Conservation (phyloP, 2,888 invertebrate genomes). For the Phytoseiulus persimilis region DNA sequence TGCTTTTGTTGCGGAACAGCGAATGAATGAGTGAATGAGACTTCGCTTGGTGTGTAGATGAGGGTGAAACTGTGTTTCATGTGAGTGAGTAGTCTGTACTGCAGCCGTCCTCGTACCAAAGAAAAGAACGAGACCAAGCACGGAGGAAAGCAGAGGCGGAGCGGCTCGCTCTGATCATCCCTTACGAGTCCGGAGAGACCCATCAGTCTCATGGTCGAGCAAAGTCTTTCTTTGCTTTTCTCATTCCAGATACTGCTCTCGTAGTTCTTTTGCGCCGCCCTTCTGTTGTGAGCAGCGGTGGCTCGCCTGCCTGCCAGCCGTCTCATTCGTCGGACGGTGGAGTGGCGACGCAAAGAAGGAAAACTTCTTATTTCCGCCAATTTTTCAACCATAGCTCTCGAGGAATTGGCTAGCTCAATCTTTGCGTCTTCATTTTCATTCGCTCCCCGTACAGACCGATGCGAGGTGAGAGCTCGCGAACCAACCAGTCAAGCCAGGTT, state of each 20-base stretch:
- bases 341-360: neutral
- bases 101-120: neutral
- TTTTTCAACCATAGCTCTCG: neutral
- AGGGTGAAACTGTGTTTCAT: neutral
- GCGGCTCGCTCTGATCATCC: conserved; percentile 27
- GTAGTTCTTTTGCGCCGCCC: conserved; percentile 5
- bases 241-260: conserved; percentile 5
- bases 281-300: neutral
- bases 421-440: neutral
- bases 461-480: neutral
- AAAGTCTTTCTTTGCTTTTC: conserved; percentile 5
- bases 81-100: neutral
- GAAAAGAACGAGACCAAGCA: neutral
- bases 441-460: neutral
- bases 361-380: neutral
- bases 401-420: neutral
- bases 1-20: conserved; percentile 5
- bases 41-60: neutral
- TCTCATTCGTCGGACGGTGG: neutral
- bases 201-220: conserved; percentile 25
- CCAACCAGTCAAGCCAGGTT: too few species aligned
- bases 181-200: conserved; percentile 36
- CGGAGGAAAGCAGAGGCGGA: neutral
- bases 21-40: conserved; percentile 5
- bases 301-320: neutral